Base-by-base conservation (phyloP, 2,888 invertebrate genomes). In the Bellardia pandia region DNA sequence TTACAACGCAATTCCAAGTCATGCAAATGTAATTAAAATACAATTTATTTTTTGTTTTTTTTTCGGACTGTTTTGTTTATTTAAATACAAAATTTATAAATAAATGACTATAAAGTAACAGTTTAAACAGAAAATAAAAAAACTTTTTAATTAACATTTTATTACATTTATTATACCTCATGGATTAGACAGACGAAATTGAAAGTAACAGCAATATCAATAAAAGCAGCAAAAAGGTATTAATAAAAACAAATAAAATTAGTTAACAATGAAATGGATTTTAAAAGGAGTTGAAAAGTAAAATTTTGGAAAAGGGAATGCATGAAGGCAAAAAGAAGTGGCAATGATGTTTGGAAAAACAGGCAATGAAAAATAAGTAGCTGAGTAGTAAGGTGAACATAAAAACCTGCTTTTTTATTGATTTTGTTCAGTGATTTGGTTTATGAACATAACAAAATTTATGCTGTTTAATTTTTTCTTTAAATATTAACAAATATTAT, bases 101-200 rank as follows among this genome's bases (percentile, higher is more conserved):
- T 37, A 48, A 69, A 78, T 30, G 23, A 23, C 45, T 48, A 68
- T n/a, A 69, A 37, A 48, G 37, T 68, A 85, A 78, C 48, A 74
- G 11, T 84, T 68, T 68, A 72, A 68, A 60, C 8, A 51, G 37
- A 45, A 56, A 74, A 68, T 7, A 71, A 76, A 81, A 74, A 37
- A 81, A 74, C 53, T 81, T 86, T 86, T 86, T 81, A 81, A 86
- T 81, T 86, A 86, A 81, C 68, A 74, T 72, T 81, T 78, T 86
- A 68, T 77, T 81, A 60, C 51, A 68, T 76, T 80, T 76, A 60
- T 76, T 71, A 60, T 51, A 76, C 75, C 66, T 68, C 40, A 23
- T 68, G 77, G 74, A 56, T 48, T 58, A 75, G 37, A 7, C 60
- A 48, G 58, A 33, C 11, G 16, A 48, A 13, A 45, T 58, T 58